phyloP scores from a whole-genome alignment of 2,888 invertebrate species.

The Leucophenga maculata region DNA sequence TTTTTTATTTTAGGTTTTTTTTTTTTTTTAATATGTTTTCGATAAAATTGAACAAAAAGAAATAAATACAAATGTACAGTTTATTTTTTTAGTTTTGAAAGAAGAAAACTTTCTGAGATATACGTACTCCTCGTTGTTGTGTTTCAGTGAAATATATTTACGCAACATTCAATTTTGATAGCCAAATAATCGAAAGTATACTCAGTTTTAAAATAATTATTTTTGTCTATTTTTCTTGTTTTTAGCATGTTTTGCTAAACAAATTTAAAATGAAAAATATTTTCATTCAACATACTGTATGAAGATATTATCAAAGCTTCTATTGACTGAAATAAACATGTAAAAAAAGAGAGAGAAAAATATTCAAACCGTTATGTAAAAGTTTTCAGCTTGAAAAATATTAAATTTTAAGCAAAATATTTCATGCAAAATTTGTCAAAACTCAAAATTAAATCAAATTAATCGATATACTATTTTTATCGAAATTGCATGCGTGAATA shows the following conservation, averaged over 20 bases:
- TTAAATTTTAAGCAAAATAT: no score
- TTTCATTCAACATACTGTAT: not conserved
- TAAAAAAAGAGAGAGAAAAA: not conserved
- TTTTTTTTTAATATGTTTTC: not conserved
- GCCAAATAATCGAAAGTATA: slow-evolving; percentile 7
- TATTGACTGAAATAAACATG: no score
- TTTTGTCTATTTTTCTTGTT: not conserved
- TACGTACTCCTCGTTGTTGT: slow-evolving; percentile 13
- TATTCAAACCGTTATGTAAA: no score
- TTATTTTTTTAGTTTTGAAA: not conserved
- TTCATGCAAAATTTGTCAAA: no score
- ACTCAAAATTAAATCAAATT: no score
- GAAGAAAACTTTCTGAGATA: no score
- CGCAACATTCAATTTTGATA: slow-evolving; percentile 54
- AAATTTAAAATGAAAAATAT: not conserved
- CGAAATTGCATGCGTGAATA: no score
- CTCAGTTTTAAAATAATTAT: slow-evolving; percentile 23
- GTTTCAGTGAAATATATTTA: slow-evolving; percentile 35
- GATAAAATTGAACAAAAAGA: not conserved
- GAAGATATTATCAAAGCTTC: not conserved
- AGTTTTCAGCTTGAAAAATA: no score
- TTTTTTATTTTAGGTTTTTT: not conserved
- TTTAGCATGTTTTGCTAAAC: not conserved
- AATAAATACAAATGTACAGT: not conserved
- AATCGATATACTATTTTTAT: no score